Evolutionary conservation across 2,797 vertebrate genomes (phyloP).

Genomic region (Odontamblyopus lacepedii): DNA sequence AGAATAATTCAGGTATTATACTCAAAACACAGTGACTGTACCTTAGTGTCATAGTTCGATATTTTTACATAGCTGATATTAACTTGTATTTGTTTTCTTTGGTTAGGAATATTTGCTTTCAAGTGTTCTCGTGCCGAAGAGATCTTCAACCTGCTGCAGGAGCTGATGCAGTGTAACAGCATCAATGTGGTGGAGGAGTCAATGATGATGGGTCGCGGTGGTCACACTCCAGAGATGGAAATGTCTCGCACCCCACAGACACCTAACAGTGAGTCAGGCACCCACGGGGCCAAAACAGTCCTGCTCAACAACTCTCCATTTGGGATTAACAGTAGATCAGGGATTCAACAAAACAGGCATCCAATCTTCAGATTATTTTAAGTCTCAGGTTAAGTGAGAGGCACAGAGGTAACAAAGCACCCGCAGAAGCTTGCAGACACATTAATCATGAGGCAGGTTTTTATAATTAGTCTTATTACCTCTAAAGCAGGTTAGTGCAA

Average conservation of each 20-base stretch:
- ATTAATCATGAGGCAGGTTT: slow-evolving; percentile 2
- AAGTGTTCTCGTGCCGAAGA: slow-evolving; percentile 97
- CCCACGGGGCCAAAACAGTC: slow-evolving; percentile 14
- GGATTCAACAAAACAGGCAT: slow-evolving; percentile 13
- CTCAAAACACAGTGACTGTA: not conserved
- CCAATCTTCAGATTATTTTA: slow-evolving; percentile 23
- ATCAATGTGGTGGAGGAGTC: slow-evolving; percentile 97
- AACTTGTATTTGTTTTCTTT: slow-evolving; percentile 12
- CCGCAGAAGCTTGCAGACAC: not conserved
- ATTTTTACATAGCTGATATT: not conserved
- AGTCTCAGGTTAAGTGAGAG: slow-evolving; percentile 22
- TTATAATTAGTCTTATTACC: not conserved
- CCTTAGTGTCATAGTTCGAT: not conserved
- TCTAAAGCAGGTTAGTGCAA: not conserved
- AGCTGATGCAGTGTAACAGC: slow-evolving; percentile 98
- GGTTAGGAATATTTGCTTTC: slow-evolving; percentile 96
- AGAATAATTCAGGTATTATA: not conserved
- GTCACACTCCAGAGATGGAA: slow-evolving; percentile 85
- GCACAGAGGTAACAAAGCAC: slow-evolving; percentile 7
- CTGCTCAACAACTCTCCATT: slow-evolving; percentile 23
- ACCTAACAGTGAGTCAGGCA: slow-evolving; percentile 79
- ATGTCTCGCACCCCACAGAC: slow-evolving; percentile 86
- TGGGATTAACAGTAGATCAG: slow-evolving; percentile 32
- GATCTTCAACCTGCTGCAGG: slow-evolving; percentile 97
- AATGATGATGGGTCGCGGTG: slow-evolving; percentile 86